Conservation (phyloP, 2,797 vertebrate species). For the Labroides dimidiatus region DNA sequence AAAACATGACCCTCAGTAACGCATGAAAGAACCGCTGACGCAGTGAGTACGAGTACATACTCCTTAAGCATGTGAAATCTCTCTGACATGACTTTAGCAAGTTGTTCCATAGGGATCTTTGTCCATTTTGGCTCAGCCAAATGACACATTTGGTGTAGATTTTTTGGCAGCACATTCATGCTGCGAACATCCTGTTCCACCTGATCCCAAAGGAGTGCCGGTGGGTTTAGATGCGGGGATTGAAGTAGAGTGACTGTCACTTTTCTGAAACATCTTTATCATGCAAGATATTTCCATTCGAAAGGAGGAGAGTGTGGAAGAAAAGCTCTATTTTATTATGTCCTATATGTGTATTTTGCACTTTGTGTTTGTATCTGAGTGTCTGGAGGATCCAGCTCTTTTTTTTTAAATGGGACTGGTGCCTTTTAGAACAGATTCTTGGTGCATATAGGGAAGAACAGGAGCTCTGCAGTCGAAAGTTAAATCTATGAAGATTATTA, state of each 20-base stretch:
- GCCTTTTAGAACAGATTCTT: constrained; percentile 34
- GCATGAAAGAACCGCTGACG: constrained; percentile 15
- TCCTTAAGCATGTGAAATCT: constrained; percentile 20
- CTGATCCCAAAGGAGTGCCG: constrained; percentile 46
- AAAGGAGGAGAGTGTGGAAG: constrained; percentile 12
- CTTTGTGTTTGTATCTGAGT: neutral
- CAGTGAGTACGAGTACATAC: constrained; percentile 6
- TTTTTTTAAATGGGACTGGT: constrained; percentile 17
- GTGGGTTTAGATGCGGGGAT: constrained; percentile 36
- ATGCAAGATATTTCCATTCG: constrained; percentile 31
- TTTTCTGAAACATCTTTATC: constrained; percentile 47
- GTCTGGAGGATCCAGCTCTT: constrained; percentile 15
- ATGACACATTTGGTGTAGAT: constrained; percentile 37
- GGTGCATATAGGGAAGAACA: constrained; percentile 16
- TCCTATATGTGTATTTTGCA: neutral
- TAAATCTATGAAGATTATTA: constrained; percentile 41
- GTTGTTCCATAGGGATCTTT: constrained; percentile 29
- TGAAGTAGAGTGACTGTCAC: constrained; percentile 32
- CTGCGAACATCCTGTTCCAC: constrained; percentile 47
- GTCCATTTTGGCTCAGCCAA: constrained; percentile 48
- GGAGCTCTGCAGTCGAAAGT: constrained; percentile 14
- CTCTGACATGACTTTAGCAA: constrained; percentile 10
- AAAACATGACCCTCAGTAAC: constrained; percentile 19
- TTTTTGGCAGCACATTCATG: constrained; percentile 34
- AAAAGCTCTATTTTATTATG: neutral